These are phyloP conservation scores for Pardosa pseudoannulata DNA, from an alignment of 2,888 invertebrate genomes.

Conservation along the genomic window DNA sequence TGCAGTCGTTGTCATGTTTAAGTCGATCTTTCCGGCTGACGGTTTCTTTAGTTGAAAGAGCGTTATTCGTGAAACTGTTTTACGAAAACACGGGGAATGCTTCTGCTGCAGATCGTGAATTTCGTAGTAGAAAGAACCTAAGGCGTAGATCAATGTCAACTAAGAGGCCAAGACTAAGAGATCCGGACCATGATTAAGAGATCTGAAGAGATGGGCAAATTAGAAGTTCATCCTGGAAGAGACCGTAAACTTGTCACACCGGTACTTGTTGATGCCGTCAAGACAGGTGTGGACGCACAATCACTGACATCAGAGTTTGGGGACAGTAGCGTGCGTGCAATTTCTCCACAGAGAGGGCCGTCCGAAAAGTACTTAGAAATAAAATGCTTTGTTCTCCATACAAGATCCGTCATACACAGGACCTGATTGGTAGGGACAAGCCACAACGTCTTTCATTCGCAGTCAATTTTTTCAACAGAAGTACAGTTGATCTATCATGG, in stretches of 20 bases:
- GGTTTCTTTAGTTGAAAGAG: background rate
- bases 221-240: conserved; percentile 5
- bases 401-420: conserved; percentile 14
- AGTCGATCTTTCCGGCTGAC: background rate
- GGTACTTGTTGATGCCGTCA: background rate
- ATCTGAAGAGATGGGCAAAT: background rate
- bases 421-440: no score
- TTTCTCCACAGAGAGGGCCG: conserved; percentile 10
- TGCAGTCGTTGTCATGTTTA: no score
- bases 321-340: conserved; percentile 19
- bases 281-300: conserved; percentile 14
- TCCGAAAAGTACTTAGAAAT: conserved; percentile 26
- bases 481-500: background rate
- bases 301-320: no score
- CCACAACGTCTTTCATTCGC: no score
- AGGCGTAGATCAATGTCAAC: background rate
- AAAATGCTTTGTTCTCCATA: conserved; percentile 11
- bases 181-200: no score
- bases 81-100: no score
- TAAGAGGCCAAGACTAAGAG: no score
- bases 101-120: no score
- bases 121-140: no score
- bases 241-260: no score
- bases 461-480: no score
- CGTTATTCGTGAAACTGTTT: no score